phyloP scores from a whole-genome alignment of 2,888 invertebrate genomes.

The Pogonocherus hispidulus region DNA sequence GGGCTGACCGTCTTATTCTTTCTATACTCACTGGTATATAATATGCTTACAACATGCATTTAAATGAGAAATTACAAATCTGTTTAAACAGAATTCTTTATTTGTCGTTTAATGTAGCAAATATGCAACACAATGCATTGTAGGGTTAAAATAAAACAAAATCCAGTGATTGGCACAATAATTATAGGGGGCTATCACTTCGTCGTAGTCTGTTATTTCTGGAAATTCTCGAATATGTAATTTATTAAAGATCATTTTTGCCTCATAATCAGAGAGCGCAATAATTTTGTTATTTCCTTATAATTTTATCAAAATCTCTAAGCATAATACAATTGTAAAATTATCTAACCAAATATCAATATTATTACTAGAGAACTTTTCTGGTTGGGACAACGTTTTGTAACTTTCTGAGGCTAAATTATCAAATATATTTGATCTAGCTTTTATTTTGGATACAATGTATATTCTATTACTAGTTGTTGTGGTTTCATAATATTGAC shows the following conservation, averaged over 20 bases:
- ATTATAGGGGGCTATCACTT: not conserved
- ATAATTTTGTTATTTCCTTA: not conserved
- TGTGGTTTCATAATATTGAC: slow-evolving; percentile 13
- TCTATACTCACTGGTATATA: too few species aligned
- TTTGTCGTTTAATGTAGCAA: not conserved
- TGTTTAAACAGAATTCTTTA: too few species aligned
- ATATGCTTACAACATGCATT: too few species aligned
- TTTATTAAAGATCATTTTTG: not conserved
- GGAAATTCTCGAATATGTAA: not conserved
- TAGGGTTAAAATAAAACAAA: not conserved
- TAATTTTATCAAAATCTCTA: not conserved
- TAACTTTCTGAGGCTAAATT: not conserved
- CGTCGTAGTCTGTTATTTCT: not conserved
- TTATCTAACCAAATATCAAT: not conserved
- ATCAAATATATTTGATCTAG: not conserved
- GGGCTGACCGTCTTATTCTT: too few species aligned
- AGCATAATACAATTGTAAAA: not conserved
- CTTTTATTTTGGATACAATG: not conserved
- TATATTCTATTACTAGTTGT: not conserved
- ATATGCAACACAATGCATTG: not conserved
- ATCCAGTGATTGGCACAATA: not conserved
- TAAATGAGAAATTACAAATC: too few species aligned
- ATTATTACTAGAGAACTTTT: not conserved
- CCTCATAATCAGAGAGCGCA: not conserved
- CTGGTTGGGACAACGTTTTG: not conserved